These are phyloP conservation scores for Mastomys coucha DNA, from an alignment of 2,113 vertebrate species.

Conservation along the genomic window DNA sequence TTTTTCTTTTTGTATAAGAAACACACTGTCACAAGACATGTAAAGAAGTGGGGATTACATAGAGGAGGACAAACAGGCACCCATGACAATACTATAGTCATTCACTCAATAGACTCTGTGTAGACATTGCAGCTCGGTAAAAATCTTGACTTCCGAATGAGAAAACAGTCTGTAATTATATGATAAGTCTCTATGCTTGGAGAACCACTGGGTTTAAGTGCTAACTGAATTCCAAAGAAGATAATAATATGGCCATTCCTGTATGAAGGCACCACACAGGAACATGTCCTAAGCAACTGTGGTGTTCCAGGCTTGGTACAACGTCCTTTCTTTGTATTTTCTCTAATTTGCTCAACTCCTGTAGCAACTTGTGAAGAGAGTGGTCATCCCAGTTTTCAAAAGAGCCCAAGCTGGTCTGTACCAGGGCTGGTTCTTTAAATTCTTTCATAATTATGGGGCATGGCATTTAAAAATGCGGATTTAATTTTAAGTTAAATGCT, in stretches of 20 bases:
- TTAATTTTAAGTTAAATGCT: slow-evolving; percentile 12
- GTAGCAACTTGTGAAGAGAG: background rate
- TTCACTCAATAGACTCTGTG: background rate
- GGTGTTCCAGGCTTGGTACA: background rate
- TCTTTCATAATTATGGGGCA: background rate
- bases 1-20: slow-evolving; percentile 41
- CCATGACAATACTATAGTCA: background rate
- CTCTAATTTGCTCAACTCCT: background rate
- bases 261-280: background rate
- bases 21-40: background rate
- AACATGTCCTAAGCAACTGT: background rate
- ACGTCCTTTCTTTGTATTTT: background rate
- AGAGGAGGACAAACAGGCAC: background rate
- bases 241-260: background rate
- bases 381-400: background rate
- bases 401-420: background rate
- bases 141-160: slow-evolving; percentile 12
- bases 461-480: background rate
- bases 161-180: background rate
- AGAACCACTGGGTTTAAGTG: slow-evolving; percentile 36
- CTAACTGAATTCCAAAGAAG: background rate
- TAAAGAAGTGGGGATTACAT: background rate
- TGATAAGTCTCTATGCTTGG: background rate
- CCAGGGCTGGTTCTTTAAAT: background rate
- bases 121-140: background rate